Evolutionary conservation across 1,140 invertebrate species (phyloP), one percentile per base, ranked within the genome.

Genomic region (Aleiodes sp.): DNA sequence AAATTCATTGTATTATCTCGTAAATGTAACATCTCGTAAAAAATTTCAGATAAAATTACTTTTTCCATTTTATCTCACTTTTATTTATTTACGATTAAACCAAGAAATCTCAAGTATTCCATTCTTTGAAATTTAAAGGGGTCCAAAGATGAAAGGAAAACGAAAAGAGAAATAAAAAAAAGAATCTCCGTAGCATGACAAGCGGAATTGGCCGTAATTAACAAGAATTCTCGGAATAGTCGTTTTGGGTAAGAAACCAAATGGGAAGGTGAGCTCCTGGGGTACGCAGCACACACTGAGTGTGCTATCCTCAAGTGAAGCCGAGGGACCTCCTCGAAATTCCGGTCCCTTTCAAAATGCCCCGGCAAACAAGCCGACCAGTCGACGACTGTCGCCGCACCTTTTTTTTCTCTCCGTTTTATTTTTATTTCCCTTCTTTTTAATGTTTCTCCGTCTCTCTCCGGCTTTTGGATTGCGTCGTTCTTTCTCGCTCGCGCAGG

Each of bases 271-370:
- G 59, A 68, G 67, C 67, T 68, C 60, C 67, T 68, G 67, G 67
- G 67, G 67, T 68, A 68, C 60, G 56, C 65, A 57, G 9, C 9
- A 33, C 9, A 33, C 12, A 57, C 21, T 57, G 39, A 4, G 39
- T n/a, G n/a, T 41, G 39, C 26, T 65, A 65, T 52, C 19, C 39
- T 46, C 66, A 57, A 39, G 59, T 62, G 65, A 61, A 66, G 64
- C 64, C 39, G 33, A 26, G 56, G 56, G 56, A 59, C 56, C 62
- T 65, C 60, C 68, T 68, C 56, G 67, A 72, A 68, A 69, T 72
- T 72, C 67, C 71, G 63, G 62, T 68, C 71, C 63, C 67, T 72
- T 72, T 72, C 71, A 72, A 72, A 72, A 72, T 69, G 67, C 62
- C 69, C 65, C 66, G 71, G 63, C 71, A 72, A 72, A 72, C 67